Evolutionary conservation across 2,888 invertebrate species (phyloP), one percentile per base, ranked within the genome.

Genomic region (Chrysotoxum bicinctum): DNA sequence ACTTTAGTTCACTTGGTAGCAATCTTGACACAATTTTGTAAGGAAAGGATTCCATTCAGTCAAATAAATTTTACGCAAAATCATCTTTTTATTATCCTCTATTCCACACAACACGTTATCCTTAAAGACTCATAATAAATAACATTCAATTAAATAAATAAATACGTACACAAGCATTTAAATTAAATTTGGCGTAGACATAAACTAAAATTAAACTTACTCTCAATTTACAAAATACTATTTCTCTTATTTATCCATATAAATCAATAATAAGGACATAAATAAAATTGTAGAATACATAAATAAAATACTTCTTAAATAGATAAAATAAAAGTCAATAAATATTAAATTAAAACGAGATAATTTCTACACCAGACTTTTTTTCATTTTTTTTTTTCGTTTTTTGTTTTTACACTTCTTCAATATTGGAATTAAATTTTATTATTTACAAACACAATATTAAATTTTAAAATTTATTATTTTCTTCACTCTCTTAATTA

Each of bases 151-250:
- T 40, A 40, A 60, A 60, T 60, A 60, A 60, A 6, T 58, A 19
- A 37, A 1, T 16, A n/a, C n/a, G n/a, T 37, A 40, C 16, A 32
- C n/a, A n/a, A n/a, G n/a, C n/a, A n/a, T n/a, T 62, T 64, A 64
- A 37, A 60, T 60, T 60, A 64, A 64, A 64, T 64, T 64, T 64
- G 64, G 64, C 64, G 64, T 45, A 64, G 12, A 64, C 2, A 64
- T 45, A 64, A 64, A 19, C 5, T 30, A 30, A 32, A 21, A 45
- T 19, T 64, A 62, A 23, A 50, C 7, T n/a, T 8, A 12, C 14
- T 5, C 12, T 16, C 0, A 30, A 54, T 54, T 50, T 54, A 54
- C 54, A 45, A 45, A 30, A 19, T 19, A 45, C n/a, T 43, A 0
- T 26, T 10, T 30, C 19, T 16, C 16, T 62, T 62, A 16, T 9